Conservation (phyloP, 1,140 invertebrate genomes). For the Mesaphorura yosii region DNA sequence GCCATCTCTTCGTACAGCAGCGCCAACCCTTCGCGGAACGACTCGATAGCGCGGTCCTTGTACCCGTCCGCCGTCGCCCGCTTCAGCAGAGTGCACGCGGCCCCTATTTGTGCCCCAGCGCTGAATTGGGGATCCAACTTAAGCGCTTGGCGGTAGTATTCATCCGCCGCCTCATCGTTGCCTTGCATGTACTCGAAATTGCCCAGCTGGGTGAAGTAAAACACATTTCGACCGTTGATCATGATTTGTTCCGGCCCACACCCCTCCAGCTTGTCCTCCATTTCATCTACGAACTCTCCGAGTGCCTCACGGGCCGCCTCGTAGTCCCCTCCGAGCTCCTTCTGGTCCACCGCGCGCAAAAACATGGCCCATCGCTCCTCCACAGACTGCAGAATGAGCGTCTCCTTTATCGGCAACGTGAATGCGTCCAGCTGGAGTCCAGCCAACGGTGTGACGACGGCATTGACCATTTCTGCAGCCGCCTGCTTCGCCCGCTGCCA, state of each 20-base stretch:
- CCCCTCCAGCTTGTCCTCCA: background rate
- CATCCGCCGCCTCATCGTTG: background rate
- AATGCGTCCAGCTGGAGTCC: background rate
- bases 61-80: too few relatives aligned
- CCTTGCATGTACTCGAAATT: background rate
- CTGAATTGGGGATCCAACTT: constrained; percentile 2
- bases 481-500: too few relatives aligned
- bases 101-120: background rate
- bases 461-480: too few relatives aligned
- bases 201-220: constrained; percentile 3
- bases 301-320: too few relatives aligned
- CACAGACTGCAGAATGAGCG: background rate
- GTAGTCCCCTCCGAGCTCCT: too few relatives aligned
- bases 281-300: background rate
- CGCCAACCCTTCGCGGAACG: background rate
- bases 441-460: too few relatives aligned
- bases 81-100: background rate
- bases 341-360: constrained; percentile 1
- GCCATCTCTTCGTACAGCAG: background rate
- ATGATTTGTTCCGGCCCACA: too few relatives aligned
- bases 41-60: background rate
- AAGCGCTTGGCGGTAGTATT: constrained; percentile 2
- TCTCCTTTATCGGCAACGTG: too few relatives aligned
- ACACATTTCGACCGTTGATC: background rate
- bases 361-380: constrained; percentile 16